Base-by-base conservation (phyloP, 2,888 invertebrate genomes). In the Callyntrura sp. region DNA sequence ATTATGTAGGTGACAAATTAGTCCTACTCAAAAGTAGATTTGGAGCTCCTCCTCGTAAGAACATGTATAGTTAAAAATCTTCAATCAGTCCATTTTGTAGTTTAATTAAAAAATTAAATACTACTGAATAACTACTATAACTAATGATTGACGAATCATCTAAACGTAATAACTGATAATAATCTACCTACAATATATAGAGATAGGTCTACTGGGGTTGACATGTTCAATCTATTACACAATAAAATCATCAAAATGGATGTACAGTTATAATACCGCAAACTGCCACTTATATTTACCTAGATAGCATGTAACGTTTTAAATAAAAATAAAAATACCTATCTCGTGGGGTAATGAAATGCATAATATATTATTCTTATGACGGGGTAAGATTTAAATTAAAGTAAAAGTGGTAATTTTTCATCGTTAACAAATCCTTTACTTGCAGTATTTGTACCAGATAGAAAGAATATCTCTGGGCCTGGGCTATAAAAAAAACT, bases 11-110 rank as follows among this genome's bases (percentile, higher is more conserved):
- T n/a, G n/a, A n/a, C 14, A 45, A 43, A 20, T 45, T 70, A 70
- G 70, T 70, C 35, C 17, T 81, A 62, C 55, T 20, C 25, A 45
- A 81, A 62, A 60, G 14, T 2, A 25, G n/a, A 55, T 51, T 78
- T 51, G n/a, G 25, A 28, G 55, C 25, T 9, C 45, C 35, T 45
- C 45, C 45, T 45, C 45, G 6, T 70, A 70, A 51, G 35, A 28
- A 78, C 55, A 55, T 1, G 51, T n/a, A n/a, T n/a, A n/a, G n/a
- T 55, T 55, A 9, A 55, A 70, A 48, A 76, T 23, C 68, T 68
- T 48, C 57, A 83, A 83, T 68, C 83, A 83, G 83, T 51, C 83
- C 83, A 83, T 65, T 83, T 83, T 65, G 83, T 83, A 83, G 83
- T n/a, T 43, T 5, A 14, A 28, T 23, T 14, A 23, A 11, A 70